These are phyloP conservation scores for Calypte anna DNA, from an alignment of 2,113 vertebrate genomes.

Conservation along the genomic window DNA sequence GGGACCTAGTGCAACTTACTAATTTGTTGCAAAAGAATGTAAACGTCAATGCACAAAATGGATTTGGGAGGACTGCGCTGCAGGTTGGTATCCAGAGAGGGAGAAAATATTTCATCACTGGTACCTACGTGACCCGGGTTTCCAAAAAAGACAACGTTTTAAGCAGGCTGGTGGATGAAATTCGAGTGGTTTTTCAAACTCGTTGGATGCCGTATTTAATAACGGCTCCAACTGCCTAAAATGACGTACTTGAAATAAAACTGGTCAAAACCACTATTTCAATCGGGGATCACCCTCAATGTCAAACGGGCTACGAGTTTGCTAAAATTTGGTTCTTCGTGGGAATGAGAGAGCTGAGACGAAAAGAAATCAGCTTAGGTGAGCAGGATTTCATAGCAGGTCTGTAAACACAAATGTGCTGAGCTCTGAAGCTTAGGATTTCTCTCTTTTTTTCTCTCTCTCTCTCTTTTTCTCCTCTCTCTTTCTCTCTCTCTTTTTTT, in stretches of 20 bases:
- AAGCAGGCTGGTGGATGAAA: slow-evolving; percentile 68
- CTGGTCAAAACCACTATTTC: slow-evolving; percentile 67
- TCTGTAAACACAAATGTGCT: slow-evolving; percentile 77
- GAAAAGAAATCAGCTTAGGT: slow-evolving; percentile 67
- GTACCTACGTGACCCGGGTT: slow-evolving; percentile 77
- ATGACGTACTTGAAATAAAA: slow-evolving; percentile 83
- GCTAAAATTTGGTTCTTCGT: slow-evolving; percentile 66
- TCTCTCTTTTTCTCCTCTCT: too few relatives aligned
- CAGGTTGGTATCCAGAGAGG: slow-evolving; percentile 89
- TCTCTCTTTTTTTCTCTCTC: background rate
- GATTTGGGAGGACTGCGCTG: slow-evolving; percentile 88
- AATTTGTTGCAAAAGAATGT: slow-evolving; percentile 86
- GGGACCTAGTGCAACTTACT: slow-evolving; percentile 83
- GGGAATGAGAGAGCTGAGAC: slow-evolving; percentile 37
- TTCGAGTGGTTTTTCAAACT: slow-evolving; percentile 69
- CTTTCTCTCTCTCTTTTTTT: too few relatives aligned
- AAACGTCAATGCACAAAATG: slow-evolving; percentile 89
- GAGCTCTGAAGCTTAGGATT: slow-evolving; percentile 55
- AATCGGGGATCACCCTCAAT: slow-evolving; percentile 67
- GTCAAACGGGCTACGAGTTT: slow-evolving; percentile 72
- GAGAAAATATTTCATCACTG: slow-evolving; percentile 75
- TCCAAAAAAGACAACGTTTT: slow-evolving; percentile 72
- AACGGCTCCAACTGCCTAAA: slow-evolving; percentile 77
- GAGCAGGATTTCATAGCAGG: slow-evolving; percentile 55
- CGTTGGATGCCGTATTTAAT: slow-evolving; percentile 83